Evolutionary conservation across 2,888 invertebrate genomes (phyloP), one percentile per base, ranked within the genome.

Genomic region (Heliconius cydno): DNA sequence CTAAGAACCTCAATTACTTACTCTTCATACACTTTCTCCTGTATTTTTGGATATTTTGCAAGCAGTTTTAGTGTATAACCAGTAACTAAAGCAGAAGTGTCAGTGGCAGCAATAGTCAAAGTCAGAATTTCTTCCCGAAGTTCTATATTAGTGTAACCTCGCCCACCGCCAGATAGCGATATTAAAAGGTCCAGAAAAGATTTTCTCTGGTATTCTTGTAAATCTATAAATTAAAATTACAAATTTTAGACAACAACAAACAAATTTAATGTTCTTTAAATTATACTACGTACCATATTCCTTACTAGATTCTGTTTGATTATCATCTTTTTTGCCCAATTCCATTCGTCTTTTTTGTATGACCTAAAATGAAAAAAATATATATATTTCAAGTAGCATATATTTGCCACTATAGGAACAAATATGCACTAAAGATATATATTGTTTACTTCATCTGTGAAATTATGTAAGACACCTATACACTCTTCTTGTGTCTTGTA

Each of bases 61-160:
- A 96, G 84, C 76, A 95, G 86, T 83, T 91, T 90, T 68, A 95
- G 83, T 0, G 94, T 92, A 83, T 91, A 95, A 0, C 95, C 92
- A 13, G 92, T 87, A 3, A 90, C 90, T 0, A 93, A 90, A 0
- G 95, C 94, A 1, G 95, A 93, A 0, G 96, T 96, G 75, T 96
- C 95, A 13, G 95, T 94, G 52, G 96, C 96, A 30, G 96, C 96
- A 22, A 96, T 87, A 77, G 95, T 92, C 79, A 96, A 90, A 0
- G 96, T 96, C 76, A 96, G 88, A 0, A 96, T 92, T 88, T 96
- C 96, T 84, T 96, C 96, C 79, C 95, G 88, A 4, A 96, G 84
- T 83, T 96, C 96, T 60, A 91, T 84, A 83, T 96, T 91, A 0
- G 92, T 95, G 65, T 95, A 95, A 34, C 95, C 95, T 1, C 88